Conservation (phyloP, 2,888 invertebrate species). For the Tipula helvola region DNA sequence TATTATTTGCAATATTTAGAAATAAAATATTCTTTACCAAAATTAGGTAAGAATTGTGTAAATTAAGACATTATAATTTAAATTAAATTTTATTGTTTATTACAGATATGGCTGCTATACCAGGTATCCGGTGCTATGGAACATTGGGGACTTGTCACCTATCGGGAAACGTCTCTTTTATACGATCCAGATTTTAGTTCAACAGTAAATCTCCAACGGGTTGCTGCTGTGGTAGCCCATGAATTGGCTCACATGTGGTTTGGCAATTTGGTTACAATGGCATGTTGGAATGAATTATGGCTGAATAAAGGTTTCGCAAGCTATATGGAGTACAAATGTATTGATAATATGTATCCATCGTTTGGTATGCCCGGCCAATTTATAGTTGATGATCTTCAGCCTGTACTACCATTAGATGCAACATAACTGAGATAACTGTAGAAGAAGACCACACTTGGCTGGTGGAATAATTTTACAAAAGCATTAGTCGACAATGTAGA, state of each 20-base stretch:
- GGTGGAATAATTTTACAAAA: constrained; percentile 42
- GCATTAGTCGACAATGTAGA: constrained; percentile 28
- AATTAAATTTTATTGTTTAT: too few species aligned
- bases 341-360: constrained; percentile 53
- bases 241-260: constrained; percentile 96
- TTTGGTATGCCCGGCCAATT: constrained; percentile 81
- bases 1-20: constrained; percentile 71
- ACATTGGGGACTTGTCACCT: constrained; percentile 94
- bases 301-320: constrained; percentile 88
- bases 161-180: constrained; percentile 72
- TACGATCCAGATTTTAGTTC: constrained; percentile 63
- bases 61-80: background rate
- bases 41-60: constrained; percentile 51
- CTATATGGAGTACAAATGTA: constrained; percentile 74
- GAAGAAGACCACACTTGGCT: constrained; percentile 47
- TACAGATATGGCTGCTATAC: constrained; percentile 33
- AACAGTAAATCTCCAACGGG: constrained; percentile 58
- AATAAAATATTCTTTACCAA: constrained; percentile 78
- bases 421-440: constrained; percentile 41
- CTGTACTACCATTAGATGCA: constrained; percentile 61
- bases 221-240: constrained; percentile 76
- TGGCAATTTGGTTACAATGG: constrained; percentile 85
- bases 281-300: constrained; percentile 91
- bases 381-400: constrained; percentile 54
- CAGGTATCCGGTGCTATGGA: constrained; percentile 76